Base-by-base conservation (phyloP, 2,888 invertebrate genomes). In the Tiliacea aurago region DNA sequence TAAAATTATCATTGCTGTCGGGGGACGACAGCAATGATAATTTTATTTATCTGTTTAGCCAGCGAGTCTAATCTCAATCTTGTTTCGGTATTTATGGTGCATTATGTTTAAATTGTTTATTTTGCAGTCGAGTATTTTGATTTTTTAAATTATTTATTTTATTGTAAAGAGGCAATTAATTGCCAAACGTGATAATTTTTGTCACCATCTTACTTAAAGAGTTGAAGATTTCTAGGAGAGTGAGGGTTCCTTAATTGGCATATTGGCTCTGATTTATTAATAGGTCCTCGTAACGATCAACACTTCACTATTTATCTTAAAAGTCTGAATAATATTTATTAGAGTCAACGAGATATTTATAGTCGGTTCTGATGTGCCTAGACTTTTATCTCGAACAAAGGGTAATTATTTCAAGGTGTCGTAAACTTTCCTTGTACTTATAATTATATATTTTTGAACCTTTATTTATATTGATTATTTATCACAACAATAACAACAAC, bases 391-490 rank as follows among this genome's bases (percentile, higher is more conserved):
- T 71, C 33, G 28, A 72, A 76, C 73, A 84, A 83, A 80, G 67
- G 51, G 55, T 70, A 49, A 65, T 71, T 59, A 64, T 58, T 81
- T 59, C 73, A 78, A 81, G 65, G 65, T 45, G 63, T 11, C 33
- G 45, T 82, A 47, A 71, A 83, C 71, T 80, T 73, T 84, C 73
- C 77, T 77, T 71, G 33, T 62, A 28, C 3, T n/a, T n/a, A n/a
- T n/a, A n/a, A n/a, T n/a, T n/a, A n/a, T 28, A 28, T 28, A 28
- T 43, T 47, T 58, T 28, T 70, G 55, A 71, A 78, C 66, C 45
- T 59, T 70, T 84, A 70, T 13, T 56, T 76, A 76, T 70, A 84
- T 63, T 61, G 28, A 68, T 66, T 59, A 56, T 76, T 76, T 61
- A 55, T 69, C 61, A 33, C 61, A 28, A 28, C 23, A 64, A 33